Evolutionary conservation across 2,113 vertebrate genomes (phyloP).

Genomic region (Strix aluco): DNA sequence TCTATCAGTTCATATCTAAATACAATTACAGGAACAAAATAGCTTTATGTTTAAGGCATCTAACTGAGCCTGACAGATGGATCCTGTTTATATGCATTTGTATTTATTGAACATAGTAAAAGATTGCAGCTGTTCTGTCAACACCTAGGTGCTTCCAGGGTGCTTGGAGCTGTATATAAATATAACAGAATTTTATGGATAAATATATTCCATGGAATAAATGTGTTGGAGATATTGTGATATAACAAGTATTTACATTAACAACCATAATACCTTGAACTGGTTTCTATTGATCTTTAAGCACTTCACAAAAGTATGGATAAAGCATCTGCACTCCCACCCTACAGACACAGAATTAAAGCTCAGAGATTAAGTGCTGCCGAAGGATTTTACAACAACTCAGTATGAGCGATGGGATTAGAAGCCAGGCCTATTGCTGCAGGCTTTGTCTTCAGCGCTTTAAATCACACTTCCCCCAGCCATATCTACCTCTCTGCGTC

Average conservation of each 20-base stretch:
- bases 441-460: constrained; percentile 51
- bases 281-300: constrained; percentile 1
- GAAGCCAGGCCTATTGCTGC: constrained; percentile 36
- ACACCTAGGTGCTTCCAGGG: constrained; percentile 48
- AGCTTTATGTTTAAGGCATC: constrained; percentile 45
- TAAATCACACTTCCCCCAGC: constrained; percentile 33
- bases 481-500: constrained; percentile 4
- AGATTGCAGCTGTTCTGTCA: constrained; percentile 60
- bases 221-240: neutral
- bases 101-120: constrained; percentile 72
- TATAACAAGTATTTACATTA: constrained; percentile 5
- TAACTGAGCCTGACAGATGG: constrained; percentile 46
- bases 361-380: neutral
- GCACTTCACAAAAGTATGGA: neutral
- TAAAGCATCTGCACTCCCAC: neutral
- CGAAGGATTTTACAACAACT: neutral
- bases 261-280: neutral
- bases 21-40: constrained; percentile 72
- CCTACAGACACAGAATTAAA: neutral
- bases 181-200: constrained; percentile 38
- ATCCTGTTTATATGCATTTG: constrained; percentile 69
- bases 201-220: constrained; percentile 34
- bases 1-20: constrained; percentile 68
- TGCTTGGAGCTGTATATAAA: constrained; percentile 47
- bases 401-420: neutral